A percentile compares a stretch with the other conserved stretches of the same genome.
Conservation (phyloP, 2,888 invertebrate species). For the Spicauda simplicius region DNA sequence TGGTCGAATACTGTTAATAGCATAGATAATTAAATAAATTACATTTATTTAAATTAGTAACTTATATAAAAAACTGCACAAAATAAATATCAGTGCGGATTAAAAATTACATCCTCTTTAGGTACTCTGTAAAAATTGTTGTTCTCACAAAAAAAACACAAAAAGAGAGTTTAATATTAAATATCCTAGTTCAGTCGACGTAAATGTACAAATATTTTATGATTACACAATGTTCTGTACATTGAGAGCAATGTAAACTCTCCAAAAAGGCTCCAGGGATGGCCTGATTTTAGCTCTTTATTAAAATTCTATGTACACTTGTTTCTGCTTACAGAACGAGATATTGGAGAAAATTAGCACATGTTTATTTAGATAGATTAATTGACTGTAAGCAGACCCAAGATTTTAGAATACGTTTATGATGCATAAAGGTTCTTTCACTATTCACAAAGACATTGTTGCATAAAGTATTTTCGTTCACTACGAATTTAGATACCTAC, state of each 20-base stretch:
- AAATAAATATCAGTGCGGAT: neutral
- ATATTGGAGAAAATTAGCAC: neutral
- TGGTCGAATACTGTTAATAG: too few relatives aligned
- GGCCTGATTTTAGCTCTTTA: conserved; percentile 14
- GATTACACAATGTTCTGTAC: conserved; percentile 28
- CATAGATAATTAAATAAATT: too few relatives aligned
- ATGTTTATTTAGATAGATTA: too few relatives aligned
- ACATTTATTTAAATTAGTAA: too few relatives aligned
- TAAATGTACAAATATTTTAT: conserved; percentile 20
- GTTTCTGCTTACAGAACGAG: neutral
- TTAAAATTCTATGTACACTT: conserved; percentile 8
- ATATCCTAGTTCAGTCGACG: neutral
- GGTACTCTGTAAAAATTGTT: neutral
- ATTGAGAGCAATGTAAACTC: conserved; percentile 18
- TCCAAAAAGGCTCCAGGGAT: conserved; percentile 25
- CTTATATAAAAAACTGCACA: neutral
- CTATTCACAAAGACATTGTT: neutral
- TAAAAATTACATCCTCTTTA: too few relatives aligned
- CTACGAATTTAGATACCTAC: conserved; percentile 23
- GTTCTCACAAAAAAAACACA: neutral
- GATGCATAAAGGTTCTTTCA: neutral
- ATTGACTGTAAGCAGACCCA: too few relatives aligned
- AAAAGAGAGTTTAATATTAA: neutral
- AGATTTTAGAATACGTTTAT: too few relatives aligned
- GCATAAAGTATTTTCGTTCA: conserved; percentile 10